phyloP scores from a whole-genome alignment of 2,888 invertebrate species.

The Cantharis flavilabris region DNA sequence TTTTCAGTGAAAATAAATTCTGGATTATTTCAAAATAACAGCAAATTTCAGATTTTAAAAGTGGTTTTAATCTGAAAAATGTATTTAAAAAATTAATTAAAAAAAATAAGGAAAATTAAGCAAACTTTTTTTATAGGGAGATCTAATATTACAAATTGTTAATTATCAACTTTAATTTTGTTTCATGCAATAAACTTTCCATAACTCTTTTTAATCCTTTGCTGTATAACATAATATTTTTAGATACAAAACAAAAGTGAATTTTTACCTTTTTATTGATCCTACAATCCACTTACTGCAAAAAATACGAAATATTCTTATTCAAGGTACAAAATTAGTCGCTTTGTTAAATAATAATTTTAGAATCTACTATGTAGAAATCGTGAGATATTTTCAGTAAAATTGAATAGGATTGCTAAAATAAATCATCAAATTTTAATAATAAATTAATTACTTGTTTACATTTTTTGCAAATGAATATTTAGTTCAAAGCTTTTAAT shows the following conservation, averaged over 20 bases:
- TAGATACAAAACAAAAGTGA: not conserved
- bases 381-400: not conserved
- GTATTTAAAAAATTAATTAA: too few species aligned
- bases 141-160: too few species aligned
- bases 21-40: too few species aligned
- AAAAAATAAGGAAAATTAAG: too few species aligned
- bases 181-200: too few species aligned
- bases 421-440: not conserved
- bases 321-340: not conserved
- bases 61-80: too few species aligned
- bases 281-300: not conserved
- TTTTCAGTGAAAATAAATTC: too few species aligned
- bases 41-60: too few species aligned
- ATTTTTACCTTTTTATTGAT: not conserved
- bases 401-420: not conserved
- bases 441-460: not conserved
- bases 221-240: too few species aligned
- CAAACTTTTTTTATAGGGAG: too few species aligned
- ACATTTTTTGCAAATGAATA: not conserved
- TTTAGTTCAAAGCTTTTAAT: not conserved
- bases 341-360: not conserved
- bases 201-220: too few species aligned
- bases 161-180: too few species aligned
- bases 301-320: not conserved
- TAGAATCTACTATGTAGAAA: not conserved